phyloP scores from a whole-genome alignment of 2,113 vertebrate species.

The Brachypodius melanocephalos region DNA sequence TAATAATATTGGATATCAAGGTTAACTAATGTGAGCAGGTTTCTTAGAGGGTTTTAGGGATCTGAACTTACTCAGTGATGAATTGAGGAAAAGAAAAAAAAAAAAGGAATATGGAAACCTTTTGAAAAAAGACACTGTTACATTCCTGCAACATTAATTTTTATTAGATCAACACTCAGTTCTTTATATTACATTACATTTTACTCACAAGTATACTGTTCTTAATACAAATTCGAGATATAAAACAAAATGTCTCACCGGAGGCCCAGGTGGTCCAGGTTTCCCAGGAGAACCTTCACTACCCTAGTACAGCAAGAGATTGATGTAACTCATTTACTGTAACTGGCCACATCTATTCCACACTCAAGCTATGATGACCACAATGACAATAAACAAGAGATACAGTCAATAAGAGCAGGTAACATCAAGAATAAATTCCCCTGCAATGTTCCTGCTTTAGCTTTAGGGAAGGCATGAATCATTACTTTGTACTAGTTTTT shows the following conservation, averaged over 20 bases:
- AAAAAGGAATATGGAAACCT: background rate
- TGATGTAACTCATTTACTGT: background rate
- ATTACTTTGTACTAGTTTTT: background rate
- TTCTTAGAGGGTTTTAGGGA: background rate
- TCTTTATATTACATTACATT: background rate
- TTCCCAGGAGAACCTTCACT: constrained; percentile 84
- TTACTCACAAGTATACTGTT: background rate
- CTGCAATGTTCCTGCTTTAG: background rate
- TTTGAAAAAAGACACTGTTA: background rate
- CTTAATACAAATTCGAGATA: background rate
- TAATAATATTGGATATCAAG: background rate
- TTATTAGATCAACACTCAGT: background rate
- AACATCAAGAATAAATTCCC: background rate
- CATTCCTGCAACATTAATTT: background rate
- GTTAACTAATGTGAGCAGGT: background rate
- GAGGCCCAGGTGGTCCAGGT: constrained; percentile 83
- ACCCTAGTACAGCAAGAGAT: constrained; percentile 78
- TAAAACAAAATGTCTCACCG: constrained; percentile 69
- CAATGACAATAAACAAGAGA: background rate
- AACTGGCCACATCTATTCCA: background rate
- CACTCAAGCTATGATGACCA: background rate
- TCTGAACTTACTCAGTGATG: background rate
- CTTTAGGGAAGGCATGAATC: background rate
- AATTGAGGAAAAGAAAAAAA: background rate
- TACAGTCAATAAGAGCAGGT: background rate